Base-by-base conservation (phyloP, 2,113 vertebrate species). In the Microcebus tavaratra region DNA sequence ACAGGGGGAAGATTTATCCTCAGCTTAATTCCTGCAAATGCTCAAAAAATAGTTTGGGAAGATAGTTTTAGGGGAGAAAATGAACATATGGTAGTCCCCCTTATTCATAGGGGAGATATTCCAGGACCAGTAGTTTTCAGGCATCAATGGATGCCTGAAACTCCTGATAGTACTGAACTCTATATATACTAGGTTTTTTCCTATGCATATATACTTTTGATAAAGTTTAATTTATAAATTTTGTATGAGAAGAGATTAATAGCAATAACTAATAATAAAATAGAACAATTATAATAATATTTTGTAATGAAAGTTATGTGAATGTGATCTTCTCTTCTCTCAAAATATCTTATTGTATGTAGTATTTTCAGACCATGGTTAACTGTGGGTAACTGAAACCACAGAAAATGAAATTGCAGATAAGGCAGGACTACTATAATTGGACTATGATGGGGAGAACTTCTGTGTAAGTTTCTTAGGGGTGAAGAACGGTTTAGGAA, bases 11-110 rank as follows among this genome's bases (percentile, higher is more conserved):
- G 59, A n/a, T 80, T 76, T 90, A 84, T 88, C 34, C 48, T 67
- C 6, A 83, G 34, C 29, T 12, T 89, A 45, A 79, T 96, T 79
- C 53, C n/a, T 76, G 15, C 8, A 78, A 65, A 59, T 86, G 50
- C 42, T 81, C 45, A 81, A 73, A 93, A 96, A 96, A 95, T 86
- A 39, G 17, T 94, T 94, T 63, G 42, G 55, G n/a, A 96, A 88
- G 39, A 90, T 79, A 96, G 78, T 90, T 92, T 92, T 67, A 27
- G 13, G 61, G 59, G 36, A 83, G 68, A 94, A 93, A 95, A 87
- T 68, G 55, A 96, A 63, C 39, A 42, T 67, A 48, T 15, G 15
- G 42, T 48, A 48, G 73, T 48, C 42, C 17, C 42, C 73, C 42
- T 76, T 76, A 76, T 76, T 48, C 45, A 31, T 31, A 31, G 25